Evolutionary conservation across 1,140 invertebrate genomes (phyloP), one percentile per base, ranked within the genome.

Genomic region (Oncopeltus fasciatus): DNA sequence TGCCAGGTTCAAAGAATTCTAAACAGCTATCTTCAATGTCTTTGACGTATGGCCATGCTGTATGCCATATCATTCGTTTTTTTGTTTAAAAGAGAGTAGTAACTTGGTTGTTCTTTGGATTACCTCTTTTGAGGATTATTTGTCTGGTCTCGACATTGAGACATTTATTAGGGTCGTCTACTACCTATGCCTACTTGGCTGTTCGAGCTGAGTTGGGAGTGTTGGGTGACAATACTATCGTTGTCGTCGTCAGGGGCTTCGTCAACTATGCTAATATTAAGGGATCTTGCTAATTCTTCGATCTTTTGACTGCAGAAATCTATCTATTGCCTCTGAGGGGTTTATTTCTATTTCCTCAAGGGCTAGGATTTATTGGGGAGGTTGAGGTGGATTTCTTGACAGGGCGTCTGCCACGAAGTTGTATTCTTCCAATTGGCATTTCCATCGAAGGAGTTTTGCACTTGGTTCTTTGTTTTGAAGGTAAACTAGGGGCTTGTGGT

Each of bases 401-500:
- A 61, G 29, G 16, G 18, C 73, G 26, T 9, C 68, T 70, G 18
- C 72, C 44, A 2, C 70, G 72, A 27, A 67, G 67, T 57, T 71
- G 31, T 61, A 63, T 38, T 67, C 67, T 44, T 51, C 62, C 16
- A 68, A 38, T 58, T 46, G 27, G 2, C 67, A 31, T 61, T 60
- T 64, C 68, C 67, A 71, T 14, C 64, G 2, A 3, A 64, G 18
- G 18, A 69, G 56, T 26, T 65, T 53, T 12, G 66, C 64, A 29
- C 53, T 62, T 0, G 65, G 63, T 51, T 75, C 68, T 65, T 72
- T 76, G 8, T 65, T 72, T 27, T 72, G 70, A 20, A 81, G 66
- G 72, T 74, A 81, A 49, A 64, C 26, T 11, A 61, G 65, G 1
- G 75, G 73, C 64, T 73, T 72, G 59, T 80, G 78, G 62, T 82